Conservation (phyloP, 2,797 vertebrate genomes). For the Agapornis canus region DNA sequence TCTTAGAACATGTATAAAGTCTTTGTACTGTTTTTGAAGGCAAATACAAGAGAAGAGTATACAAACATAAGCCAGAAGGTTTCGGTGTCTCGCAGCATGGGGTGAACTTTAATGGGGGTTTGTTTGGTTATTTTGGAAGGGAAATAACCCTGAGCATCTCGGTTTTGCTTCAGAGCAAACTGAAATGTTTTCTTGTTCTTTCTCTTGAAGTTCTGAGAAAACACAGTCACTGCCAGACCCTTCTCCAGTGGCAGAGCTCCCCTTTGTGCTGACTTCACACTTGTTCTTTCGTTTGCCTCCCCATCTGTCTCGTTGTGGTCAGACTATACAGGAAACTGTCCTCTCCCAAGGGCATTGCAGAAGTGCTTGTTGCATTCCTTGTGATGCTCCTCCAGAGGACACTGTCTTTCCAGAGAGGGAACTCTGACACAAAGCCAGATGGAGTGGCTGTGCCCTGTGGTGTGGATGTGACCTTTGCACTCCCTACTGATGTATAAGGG, state of each 20-base stretch:
- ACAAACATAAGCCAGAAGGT: neutral
- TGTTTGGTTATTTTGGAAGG: constrained; percentile 53
- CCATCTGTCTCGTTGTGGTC: rapidly evolving
- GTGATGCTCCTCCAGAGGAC: neutral
- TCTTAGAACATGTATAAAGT: neutral
- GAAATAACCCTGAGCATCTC: neutral
- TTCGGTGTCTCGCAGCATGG: neutral
- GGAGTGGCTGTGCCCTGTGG: neutral
- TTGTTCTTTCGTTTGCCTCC: neutral
- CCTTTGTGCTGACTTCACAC: neutral
- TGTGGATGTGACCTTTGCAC: rapidly evolving
- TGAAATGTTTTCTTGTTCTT: constrained; percentile 36
- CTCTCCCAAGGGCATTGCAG: neutral
- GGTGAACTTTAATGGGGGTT: neutral
- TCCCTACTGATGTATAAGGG: neutral
- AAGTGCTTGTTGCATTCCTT: neutral
- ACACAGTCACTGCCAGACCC: neutral
- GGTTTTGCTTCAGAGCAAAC: neutral
- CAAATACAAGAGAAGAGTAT: neutral
- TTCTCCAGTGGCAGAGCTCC: neutral
- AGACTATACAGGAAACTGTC: neutral
- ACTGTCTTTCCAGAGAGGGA: neutral
- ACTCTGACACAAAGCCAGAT: rapidly evolving
- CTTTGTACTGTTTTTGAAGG: neutral
- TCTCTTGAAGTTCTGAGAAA: neutral